phyloP scores from a whole-genome alignment of 2,113 vertebrate genomes.

The Amphiprion percula region DNA sequence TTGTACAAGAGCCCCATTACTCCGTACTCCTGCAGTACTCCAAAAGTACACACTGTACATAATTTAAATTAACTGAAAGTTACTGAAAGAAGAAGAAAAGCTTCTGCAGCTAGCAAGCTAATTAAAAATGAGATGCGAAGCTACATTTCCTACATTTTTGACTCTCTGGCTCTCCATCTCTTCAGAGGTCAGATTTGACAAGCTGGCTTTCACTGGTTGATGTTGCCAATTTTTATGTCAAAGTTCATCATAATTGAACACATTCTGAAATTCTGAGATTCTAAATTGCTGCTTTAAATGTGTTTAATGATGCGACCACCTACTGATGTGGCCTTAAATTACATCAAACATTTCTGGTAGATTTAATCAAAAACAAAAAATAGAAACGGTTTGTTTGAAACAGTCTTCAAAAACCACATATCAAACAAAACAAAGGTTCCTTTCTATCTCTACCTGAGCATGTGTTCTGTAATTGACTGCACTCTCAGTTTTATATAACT shows the following conservation, averaged over 20 bases:
- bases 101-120: background rate
- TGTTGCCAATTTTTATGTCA: background rate
- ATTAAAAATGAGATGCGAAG: background rate
- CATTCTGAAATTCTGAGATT: too few relatives aligned
- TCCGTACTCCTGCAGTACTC: too few relatives aligned
- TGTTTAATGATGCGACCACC: background rate
- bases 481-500: constrained; percentile 40
- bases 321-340: background rate
- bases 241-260: background rate
- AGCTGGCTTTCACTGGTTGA: background rate
- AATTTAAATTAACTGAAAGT: background rate
- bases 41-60: background rate
- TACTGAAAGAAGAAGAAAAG: background rate
- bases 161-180: background rate
- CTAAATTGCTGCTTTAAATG: too few relatives aligned
- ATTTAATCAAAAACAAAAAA: background rate
- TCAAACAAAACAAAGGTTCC: background rate
- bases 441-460: background rate
- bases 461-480: constrained; percentile 18
- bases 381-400: background rate
- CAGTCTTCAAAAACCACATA: constrained; percentile 1
- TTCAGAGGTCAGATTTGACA: background rate
- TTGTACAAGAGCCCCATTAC: too few relatives aligned
- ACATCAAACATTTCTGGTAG: background rate
- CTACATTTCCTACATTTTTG: background rate